Conservation (phyloP, 2,888 invertebrate genomes). For the Nematopogon swammerdamellus region DNA sequence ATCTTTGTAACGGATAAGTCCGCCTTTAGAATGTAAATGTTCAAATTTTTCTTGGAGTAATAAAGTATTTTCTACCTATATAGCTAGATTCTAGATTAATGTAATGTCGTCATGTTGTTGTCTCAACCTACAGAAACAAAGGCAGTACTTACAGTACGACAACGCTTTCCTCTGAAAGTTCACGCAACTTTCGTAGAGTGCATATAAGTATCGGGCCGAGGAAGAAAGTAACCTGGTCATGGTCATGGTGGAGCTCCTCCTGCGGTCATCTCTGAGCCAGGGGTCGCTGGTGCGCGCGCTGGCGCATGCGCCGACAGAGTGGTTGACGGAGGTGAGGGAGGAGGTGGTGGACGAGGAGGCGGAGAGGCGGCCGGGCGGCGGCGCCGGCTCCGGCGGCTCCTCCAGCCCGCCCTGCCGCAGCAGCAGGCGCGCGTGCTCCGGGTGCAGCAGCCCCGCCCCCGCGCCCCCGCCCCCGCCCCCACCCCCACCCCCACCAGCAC, state of each 20-base stretch:
- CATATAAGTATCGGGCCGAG: too few relatives aligned
- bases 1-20: too few relatives aligned
- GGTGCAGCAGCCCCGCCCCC: slow-evolving; percentile 57
- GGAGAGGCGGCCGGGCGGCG: slow-evolving; percentile 17
- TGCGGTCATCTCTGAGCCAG: slow-evolving; percentile 29
- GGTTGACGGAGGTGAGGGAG: slow-evolving; percentile 45
- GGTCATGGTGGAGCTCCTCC: slow-evolving; percentile 59
- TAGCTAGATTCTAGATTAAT: too few relatives aligned
- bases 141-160: too few relatives aligned
- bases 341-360: slow-evolving; percentile 58
- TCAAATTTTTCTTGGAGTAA: too few relatives aligned
- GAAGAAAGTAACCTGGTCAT: neutral
- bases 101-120: too few relatives aligned
- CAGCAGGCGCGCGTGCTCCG: slow-evolving; percentile 67
- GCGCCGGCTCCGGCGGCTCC: slow-evolving; percentile 60
- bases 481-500: slow-evolving; percentile 2
- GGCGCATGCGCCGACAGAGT: neutral
- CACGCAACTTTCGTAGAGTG: too few relatives aligned
- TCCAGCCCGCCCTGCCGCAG: slow-evolving; percentile 36
- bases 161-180: too few relatives aligned
- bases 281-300: slow-evolving; percentile 29
- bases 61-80: too few relatives aligned
- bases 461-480: slow-evolving; percentile 17
- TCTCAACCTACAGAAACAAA: too few relatives aligned
- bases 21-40: too few relatives aligned